These are phyloP conservation scores for Vicugna pacos DNA, from an alignment of 2,113 vertebrate genomes.

Conservation along the genomic window DNA sequence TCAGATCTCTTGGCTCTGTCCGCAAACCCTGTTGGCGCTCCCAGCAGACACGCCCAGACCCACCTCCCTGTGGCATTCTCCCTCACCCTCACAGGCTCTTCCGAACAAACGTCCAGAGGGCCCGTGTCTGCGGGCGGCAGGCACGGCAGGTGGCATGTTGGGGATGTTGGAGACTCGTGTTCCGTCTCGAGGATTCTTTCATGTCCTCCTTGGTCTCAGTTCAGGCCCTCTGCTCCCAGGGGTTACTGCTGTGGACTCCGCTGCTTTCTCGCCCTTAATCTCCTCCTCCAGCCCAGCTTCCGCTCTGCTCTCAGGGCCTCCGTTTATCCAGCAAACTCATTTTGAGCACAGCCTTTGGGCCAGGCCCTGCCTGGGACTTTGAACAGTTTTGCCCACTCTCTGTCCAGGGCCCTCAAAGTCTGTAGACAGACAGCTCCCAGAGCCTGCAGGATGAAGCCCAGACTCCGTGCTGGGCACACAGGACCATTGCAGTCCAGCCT, in stretches of 20 bases:
- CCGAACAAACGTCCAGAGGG: not conserved
- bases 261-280: not conserved
- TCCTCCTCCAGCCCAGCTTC: not conserved
- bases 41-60: rapidly evolving
- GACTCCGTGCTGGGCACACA: rapidly evolving
- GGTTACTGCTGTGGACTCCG: no score
- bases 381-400: not conserved
- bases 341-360: not conserved
- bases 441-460: not conserved
- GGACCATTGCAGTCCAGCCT: not conserved
- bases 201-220: not conserved
- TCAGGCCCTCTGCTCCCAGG: not conserved
- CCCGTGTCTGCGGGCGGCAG: not conserved
- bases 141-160: not conserved
- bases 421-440: not conserved
- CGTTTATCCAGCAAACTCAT: not conserved
- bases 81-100: not conserved
- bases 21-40: not conserved
- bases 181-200: no score
- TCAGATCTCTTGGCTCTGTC: no score
- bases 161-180: rapidly evolving
- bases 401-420: not conserved
- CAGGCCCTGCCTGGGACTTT: not conserved
- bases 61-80: not conserved
- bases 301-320: not conserved